Evolutionary conservation across 2,113 vertebrate genomes (phyloP).

Genomic region (Fulica atra): DNA sequence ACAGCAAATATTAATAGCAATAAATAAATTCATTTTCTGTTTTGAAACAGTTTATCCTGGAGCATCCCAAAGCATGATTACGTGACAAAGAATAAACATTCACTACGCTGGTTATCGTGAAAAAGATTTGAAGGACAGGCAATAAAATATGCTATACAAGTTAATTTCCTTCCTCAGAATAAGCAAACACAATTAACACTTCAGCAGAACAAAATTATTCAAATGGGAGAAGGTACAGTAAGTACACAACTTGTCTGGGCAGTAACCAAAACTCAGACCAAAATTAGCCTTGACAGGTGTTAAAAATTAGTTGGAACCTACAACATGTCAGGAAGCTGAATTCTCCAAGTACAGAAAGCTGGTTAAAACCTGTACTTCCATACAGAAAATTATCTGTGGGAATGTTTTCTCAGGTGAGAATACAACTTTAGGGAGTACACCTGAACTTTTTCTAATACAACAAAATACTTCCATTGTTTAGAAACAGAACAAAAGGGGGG

Average conservation of each 20-base stretch:
- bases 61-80: background rate
- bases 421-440: rapidly evolving
- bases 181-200: background rate
- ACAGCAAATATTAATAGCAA: background rate
- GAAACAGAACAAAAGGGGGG: background rate
- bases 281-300: background rate
- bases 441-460: background rate
- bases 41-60: background rate
- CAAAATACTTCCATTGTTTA: background rate
- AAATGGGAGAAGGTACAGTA: background rate
- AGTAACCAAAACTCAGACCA: background rate
- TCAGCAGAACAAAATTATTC: background rate
- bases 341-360: background rate
- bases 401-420: background rate
- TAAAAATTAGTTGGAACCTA: background rate
- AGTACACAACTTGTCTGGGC: background rate
- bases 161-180: background rate
- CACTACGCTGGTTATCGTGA: background rate
- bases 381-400: background rate
- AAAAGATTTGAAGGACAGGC: background rate
- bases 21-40: background rate
- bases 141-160: background rate
- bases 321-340: background rate
- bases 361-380: background rate
- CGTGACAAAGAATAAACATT: background rate